phyloP scores from a whole-genome alignment of 2,797 vertebrate species.

The Leptodactylus fallax region DNA sequence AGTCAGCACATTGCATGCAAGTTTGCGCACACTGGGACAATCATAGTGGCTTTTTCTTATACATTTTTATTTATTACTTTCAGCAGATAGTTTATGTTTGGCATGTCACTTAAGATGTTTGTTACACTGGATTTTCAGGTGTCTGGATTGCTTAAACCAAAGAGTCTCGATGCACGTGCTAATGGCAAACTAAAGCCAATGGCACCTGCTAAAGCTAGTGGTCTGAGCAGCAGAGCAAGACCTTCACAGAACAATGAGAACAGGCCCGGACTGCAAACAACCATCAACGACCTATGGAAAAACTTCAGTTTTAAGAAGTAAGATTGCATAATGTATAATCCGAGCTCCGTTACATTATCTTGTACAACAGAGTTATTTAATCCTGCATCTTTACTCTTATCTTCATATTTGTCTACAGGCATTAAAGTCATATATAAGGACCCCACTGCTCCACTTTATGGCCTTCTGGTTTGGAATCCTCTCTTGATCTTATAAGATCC shows the following conservation, averaged over 20 bases:
- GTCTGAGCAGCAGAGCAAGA: slow-evolving; percentile 82
- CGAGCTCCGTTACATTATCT: no score
- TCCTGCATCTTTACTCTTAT: no score
- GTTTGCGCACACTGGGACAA: no score
- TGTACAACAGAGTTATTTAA: not conserved
- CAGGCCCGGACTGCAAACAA: slow-evolving; percentile 81
- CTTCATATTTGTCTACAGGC: not conserved
- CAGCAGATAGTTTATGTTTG: no score
- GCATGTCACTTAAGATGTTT: not conserved
- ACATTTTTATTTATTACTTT: no score
- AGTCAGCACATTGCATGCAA: no score
- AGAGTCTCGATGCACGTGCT: slow-evolving; percentile 65
- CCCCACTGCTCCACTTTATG: not conserved
- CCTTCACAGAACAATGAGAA: slow-evolving; percentile 82
- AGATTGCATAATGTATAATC: not conserved
- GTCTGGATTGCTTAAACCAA: slow-evolving; percentile 79
- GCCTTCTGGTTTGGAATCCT: not conserved
- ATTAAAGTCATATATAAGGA: not conserved
- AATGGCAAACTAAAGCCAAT: slow-evolving; percentile 73
- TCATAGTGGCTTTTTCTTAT: no score
- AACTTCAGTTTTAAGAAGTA: slow-evolving; percentile 88
- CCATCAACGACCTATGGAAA: slow-evolving; percentile 89
- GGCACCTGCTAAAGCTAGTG: slow-evolving; percentile 85
- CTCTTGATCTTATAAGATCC: not conserved
- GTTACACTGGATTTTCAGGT: slow-evolving; percentile 73